Percentiles rank a stretch among this genome's conserved stretches.
phyloP scores from a whole-genome alignment of 2,888 invertebrate species.

The Fragum sueziense region DNA sequence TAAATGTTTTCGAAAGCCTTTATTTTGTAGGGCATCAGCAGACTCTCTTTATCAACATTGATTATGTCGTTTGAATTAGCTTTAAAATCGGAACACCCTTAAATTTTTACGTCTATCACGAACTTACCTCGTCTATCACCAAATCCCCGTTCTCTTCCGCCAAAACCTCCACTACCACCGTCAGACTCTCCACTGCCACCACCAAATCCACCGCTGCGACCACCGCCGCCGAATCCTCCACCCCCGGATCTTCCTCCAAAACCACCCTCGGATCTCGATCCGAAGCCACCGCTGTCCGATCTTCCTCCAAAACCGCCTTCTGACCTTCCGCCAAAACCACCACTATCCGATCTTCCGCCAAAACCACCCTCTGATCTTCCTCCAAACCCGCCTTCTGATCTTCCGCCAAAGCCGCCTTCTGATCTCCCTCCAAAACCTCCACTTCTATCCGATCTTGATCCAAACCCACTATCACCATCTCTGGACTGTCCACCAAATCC shows the following conservation, averaged over 20 bases:
- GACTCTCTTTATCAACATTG: too few species aligned
- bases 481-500: constrained; percentile 35
- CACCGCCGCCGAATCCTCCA: background rate
- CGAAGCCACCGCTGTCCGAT: constrained; percentile 38
- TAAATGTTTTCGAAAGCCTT: too few species aligned
- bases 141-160: constrained; percentile 7
- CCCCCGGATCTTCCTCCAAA: constrained; percentile 30
- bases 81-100: too few species aligned
- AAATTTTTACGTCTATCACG: too few species aligned
- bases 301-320: constrained; percentile 16
- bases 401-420: constrained; percentile 24
- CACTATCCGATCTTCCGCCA: constrained; percentile 24
- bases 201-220: constrained; percentile 29
- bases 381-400: background rate
- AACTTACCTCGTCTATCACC: constrained; percentile 11
- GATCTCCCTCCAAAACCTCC: constrained; percentile 28
- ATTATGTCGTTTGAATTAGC: too few species aligned
- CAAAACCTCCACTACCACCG: constrained; percentile 24
- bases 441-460: constrained; percentile 4
- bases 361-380: constrained; percentile 17
- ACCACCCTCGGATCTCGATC: constrained; percentile 19
- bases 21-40: too few species aligned
- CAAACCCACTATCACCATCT: constrained; percentile 25
- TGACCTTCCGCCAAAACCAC: constrained; percentile 40
- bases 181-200: constrained; percentile 1